Evolutionary conservation across 1,140 invertebrate genomes (phyloP), one percentile per base, ranked within the genome.

Genomic region (Neelides sp.): DNA sequence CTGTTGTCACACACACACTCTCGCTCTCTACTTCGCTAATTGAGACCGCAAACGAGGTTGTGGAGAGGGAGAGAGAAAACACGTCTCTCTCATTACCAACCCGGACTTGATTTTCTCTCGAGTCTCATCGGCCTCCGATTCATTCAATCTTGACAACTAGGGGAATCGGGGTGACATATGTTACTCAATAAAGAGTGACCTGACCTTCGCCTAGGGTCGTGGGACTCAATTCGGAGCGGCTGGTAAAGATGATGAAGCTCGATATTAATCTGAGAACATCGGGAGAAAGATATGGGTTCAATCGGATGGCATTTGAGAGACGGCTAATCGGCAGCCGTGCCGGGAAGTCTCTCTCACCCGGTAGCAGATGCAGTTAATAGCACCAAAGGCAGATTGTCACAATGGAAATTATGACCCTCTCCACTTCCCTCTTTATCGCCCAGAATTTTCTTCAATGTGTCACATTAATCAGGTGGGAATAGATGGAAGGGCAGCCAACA

Each of bases 241-340:
- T 15, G n/a, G n/a, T n/a, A n/a, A n/a, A n/a, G n/a, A n/a, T n/a
- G 35, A 36, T 17, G n/a, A 36, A 36, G 15, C 15, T 17, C 35
- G 35, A 19, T 36, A 17, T 36, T 36, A 36, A 36, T n/a, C n/a
- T 36, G 15, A 19, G 35, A 36, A 36, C 20, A 36, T 37, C 10
- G 60, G 57, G 66, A 63, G 64, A 64, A 62, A 64, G 63, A 66
- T 68, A 64, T 60, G 62, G 27, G 36, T 35, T 36, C 37, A 51
- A 46, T 39, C n/a, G 34, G 19, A 27, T 35, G 13, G 26, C 23
- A 12, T 10, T 41, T 7, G 26, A 17, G 32, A n/a, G n/a, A 22
- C 30, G 19, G 28, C 13, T 39, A 13, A 22, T 47, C 28, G 22
- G 19, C 19, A 45, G 36, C 53, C 30, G 10, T 36, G 34, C 20